These are phyloP conservation scores for Rachycentron canadum DNA, from an alignment of 2,797 vertebrate species.

Conservation along the genomic window DNA sequence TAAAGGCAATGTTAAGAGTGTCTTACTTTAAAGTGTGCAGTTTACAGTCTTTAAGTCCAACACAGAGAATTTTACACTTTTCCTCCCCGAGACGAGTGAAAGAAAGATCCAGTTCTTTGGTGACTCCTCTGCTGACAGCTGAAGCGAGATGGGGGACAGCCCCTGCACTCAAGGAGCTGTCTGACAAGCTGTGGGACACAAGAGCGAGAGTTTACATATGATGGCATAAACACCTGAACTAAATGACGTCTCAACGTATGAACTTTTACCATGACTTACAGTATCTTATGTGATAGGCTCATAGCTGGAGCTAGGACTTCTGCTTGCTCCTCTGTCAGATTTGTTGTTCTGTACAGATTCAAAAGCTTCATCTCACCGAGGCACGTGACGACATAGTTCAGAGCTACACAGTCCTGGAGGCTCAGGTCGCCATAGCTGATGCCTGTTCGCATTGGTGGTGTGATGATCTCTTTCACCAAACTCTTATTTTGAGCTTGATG, in stretches of 20 bases:
- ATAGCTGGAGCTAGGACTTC: constrained; percentile 68
- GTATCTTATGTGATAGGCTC: constrained; percentile 66
- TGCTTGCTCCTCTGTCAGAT: constrained; percentile 64
- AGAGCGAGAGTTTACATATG: neutral
- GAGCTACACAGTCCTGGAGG: constrained; percentile 67
- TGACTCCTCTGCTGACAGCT: constrained; percentile 70
- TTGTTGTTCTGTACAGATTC: constrained; percentile 58
- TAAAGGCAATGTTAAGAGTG: neutral
- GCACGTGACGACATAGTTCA: constrained; percentile 72
- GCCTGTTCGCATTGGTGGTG: constrained; percentile 21
- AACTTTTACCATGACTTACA: constrained; percentile 63
- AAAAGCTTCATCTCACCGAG: constrained; percentile 68
- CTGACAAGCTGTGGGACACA: constrained; percentile 61
- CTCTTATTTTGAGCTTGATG: constrained; percentile 78
- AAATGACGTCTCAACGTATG: neutral
- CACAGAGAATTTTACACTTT: constrained; percentile 65
- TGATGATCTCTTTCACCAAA: constrained; percentile 72
- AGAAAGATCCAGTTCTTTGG: constrained; percentile 68
- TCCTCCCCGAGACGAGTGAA: constrained; percentile 52
- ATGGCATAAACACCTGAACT: neutral
- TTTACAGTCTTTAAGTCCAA: constrained; percentile 64
- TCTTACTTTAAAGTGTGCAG: constrained; percentile 71
- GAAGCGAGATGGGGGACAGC: constrained; percentile 69
- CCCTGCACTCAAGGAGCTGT: constrained; percentile 53
- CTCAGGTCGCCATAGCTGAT: constrained; percentile 60